These are phyloP conservation scores for Bombycilla garrulus DNA, from an alignment of 2,113 vertebrate species.

Conservation along the genomic window DNA sequence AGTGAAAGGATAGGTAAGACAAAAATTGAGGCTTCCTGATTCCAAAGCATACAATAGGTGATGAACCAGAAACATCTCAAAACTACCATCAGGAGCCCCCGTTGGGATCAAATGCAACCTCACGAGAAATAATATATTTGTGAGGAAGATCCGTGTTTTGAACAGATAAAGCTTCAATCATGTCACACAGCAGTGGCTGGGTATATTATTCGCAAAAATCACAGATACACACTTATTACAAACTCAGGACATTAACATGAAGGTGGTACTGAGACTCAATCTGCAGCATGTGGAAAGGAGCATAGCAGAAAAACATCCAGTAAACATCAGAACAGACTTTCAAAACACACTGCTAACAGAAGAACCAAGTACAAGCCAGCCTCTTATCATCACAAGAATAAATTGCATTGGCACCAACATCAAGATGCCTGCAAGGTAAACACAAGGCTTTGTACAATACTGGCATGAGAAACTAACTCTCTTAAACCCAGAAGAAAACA, in stretches of 20 bases:
- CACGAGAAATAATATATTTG: constrained; percentile 16
- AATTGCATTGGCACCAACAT: constrained; percentile 61
- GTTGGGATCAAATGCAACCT: constrained; percentile 24
- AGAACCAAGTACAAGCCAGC: constrained; percentile 41
- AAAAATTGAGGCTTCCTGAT: background rate
- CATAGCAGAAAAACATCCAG: constrained; percentile 7
- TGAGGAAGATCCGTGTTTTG: constrained; percentile 1
- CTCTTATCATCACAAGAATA: constrained; percentile 61
- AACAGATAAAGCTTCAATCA: constrained; percentile 52
- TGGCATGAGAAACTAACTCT: constrained; percentile 44
- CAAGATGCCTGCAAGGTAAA: constrained; percentile 61
- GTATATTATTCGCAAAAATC: constrained; percentile 21
- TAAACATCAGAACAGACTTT: constrained; percentile 52
- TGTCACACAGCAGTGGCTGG: constrained; percentile 7
- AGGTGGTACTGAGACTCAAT: background rate
- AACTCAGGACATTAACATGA: constrained; percentile 32
- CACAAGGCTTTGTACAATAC: constrained; percentile 53
- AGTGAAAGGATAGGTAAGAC: background rate
- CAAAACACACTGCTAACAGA: constrained; percentile 53
- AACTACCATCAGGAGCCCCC: background rate
- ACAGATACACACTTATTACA: background rate
- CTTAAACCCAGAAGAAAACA: constrained; percentile 45
- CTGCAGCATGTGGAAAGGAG: constrained; percentile 26
- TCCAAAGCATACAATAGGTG: background rate
- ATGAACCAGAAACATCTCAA: background rate